Evolutionary conservation across 2,888 invertebrate genomes (phyloP), one percentile per base, ranked within the genome.

Genomic region (Sinopyrophorus schimmeli): DNA sequence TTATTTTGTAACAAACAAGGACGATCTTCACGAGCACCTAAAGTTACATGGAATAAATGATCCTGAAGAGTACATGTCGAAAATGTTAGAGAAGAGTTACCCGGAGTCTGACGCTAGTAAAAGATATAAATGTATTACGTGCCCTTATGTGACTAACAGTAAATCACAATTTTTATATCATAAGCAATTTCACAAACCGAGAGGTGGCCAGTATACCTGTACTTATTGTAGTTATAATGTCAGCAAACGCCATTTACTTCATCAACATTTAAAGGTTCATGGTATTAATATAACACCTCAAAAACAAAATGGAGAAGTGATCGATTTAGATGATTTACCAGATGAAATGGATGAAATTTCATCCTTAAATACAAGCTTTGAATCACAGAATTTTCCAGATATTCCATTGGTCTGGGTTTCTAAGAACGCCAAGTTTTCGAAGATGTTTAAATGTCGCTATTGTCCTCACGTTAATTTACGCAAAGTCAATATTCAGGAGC

Each of bases 111-210:
- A 72, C 18, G 61, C 70, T 1, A 74, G 74, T 2, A 88, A 89
- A 64, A 80, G 87, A 51, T 89, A 89, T 69, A 81, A 81, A 66
- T 93, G 92, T 67, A 79, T 81, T 3, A 81, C 84, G 42, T 92
- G 92, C 70, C 91, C 92, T 0, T 92, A 89, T 68, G 86, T 87
- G 57, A 89, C 89, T 23, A 89, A 90, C 67, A 89, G 88, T 68
- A 89, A 89, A 70, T 89, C 89, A 15, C 91, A 92, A 70, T 90
- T 84, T 71, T 81, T 87, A 67, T 90, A 92, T 67, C 92, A 92
- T 66, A 89, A 89, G 65, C 90, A 91, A 65, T 87, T 92, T 68
- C 93, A 93, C 67, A 78, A 84, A 23, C 83, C 84, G 0, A 79
- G 83, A 39, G 82, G 83, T 28, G 84, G 86, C 0, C 83, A 83